Evolutionary conservation across 2,888 invertebrate species (phyloP).

Genomic region (Neria commutata): DNA sequence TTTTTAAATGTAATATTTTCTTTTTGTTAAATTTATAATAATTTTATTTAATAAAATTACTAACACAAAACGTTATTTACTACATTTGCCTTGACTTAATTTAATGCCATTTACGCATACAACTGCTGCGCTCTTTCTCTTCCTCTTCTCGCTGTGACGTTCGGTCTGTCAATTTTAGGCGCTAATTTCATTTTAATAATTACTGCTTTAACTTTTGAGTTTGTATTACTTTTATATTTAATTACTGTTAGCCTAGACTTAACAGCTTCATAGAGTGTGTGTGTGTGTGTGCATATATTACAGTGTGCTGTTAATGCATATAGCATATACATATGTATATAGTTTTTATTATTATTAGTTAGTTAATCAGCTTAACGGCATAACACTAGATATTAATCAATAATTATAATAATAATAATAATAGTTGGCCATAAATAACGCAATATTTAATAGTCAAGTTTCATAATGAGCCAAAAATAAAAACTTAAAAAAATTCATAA

Average conservation of each 20-base stretch:
- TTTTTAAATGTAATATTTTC: conserved; percentile 14
- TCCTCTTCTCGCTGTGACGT: too few species aligned
- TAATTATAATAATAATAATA: conserved; percentile 48
- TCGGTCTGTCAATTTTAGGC: conserved; percentile 7
- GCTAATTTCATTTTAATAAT: conserved; percentile 10
- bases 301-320: conserved; percentile 35
- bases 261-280: conserved; percentile 38
- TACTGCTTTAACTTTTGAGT: conserved; percentile 20
- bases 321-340: conserved; percentile 32
- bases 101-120: neutral
- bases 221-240: conserved; percentile 16
- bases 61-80: conserved; percentile 54
- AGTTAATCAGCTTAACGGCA: conserved; percentile 14
- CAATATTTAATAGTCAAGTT: neutral
- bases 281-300: conserved; percentile 39
- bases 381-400: conserved; percentile 38
- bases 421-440: conserved; percentile 34
- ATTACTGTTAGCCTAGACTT: conserved; percentile 41
- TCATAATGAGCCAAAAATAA: conserved; percentile 2
- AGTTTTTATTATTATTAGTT: conserved; percentile 28
- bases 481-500: neutral
- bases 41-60: conserved; percentile 59
- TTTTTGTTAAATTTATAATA: conserved; percentile 36
- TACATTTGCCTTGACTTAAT: conserved; percentile 5
- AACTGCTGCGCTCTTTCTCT: neutral